Evolutionary conservation across 2,888 invertebrate species (phyloP).

Genomic region (Pegoplata infirma): DNA sequence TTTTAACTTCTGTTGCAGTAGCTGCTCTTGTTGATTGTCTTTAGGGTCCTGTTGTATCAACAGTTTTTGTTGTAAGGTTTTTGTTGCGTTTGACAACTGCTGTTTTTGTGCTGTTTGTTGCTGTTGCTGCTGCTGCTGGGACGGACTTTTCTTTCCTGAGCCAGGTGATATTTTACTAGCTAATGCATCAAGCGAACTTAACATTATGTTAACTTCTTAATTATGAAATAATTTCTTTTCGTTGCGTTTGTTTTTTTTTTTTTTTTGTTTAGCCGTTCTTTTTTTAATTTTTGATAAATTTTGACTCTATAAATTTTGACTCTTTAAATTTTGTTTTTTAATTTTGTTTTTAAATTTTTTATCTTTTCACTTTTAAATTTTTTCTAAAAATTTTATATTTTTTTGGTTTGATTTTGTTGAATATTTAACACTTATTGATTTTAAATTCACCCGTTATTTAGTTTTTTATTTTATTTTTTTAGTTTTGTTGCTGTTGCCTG

Average conservation of each 20-base stretch:
- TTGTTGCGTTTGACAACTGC: conserved; percentile 56
- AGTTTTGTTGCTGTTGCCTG: conserved; percentile 69
- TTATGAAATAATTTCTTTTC: conserved; percentile 54
- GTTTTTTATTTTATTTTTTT: conserved; percentile 43
- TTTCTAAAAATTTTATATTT: too few relatives aligned
- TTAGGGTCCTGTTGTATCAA: conserved; percentile 24
- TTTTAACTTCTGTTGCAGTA: conserved; percentile 62
- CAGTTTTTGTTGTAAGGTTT: neutral
- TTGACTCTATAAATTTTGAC: neutral
- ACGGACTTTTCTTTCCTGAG: conserved; percentile 78
- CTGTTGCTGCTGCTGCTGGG: conserved; percentile 65
- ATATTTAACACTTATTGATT: neutral
- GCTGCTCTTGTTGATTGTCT: conserved; percentile 63
- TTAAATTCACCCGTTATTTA: conserved; percentile 29
- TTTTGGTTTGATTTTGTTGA: conserved; percentile 24
- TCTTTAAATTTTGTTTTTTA: conserved; percentile 20
- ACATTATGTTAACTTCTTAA: conserved; percentile 81
- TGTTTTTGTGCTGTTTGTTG: conserved; percentile 59
- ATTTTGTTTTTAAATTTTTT: conserved; percentile 10
- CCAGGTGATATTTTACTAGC: conserved; percentile 94
- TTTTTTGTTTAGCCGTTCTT: conserved; percentile 8
- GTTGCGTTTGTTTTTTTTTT: conserved; percentile 45
- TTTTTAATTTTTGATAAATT: conserved; percentile 15
- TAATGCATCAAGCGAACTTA: conserved; percentile 91
- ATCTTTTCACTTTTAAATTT: conserved; percentile 29